Evolutionary conservation across 2,113 vertebrate genomes (phyloP), one percentile per base, ranked within the genome.

Genomic region (Vireo altiloquus): DNA sequence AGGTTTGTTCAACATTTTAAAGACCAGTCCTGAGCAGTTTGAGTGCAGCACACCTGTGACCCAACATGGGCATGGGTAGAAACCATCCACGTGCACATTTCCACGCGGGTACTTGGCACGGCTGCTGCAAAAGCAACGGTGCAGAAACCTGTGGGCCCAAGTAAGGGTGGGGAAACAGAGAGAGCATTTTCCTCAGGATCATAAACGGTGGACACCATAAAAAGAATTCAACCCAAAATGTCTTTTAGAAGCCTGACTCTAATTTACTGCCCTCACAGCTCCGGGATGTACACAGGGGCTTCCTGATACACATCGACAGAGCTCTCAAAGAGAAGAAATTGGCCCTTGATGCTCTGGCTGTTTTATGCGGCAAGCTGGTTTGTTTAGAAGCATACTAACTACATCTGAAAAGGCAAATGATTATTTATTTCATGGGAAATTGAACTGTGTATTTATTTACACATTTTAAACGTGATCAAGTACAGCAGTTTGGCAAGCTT

Each of bases 371-470:
- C 85, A 97, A 96, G 63, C 9, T 74, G 57, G 87, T 84, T 90
- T 90, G 61, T 95, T 95, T 89, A 87, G 81, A 96, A 94, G 74
- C 61, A 93, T 96, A 88, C 76, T 75, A 88, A 96, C 59, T 79
- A 44, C 44, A 49, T 90, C 65, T 94, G 87, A 96, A 96, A 95
- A 82, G 82, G 65, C 57, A 89, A 94, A 84, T 91, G 31, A 93
- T 88, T 95, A 96, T 94, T 93, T 95, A 92, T 97, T 96, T 95
- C 76, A 96, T 93, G 89, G 91, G 91, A 96, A 97, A 96, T 46
- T 89, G 80, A 97, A 93, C 87, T 63, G 72, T 6, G 24, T 89
- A 95, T 94, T 96, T 94, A 97, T 94, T 96, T 97, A 95, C 64
- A 94, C 49, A 37, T 93, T 96, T 97, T 94, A 94, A 96, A 96